phyloP scores from a whole-genome alignment of 2,888 invertebrate genomes.

The Scaptomyza reducta region DNA sequence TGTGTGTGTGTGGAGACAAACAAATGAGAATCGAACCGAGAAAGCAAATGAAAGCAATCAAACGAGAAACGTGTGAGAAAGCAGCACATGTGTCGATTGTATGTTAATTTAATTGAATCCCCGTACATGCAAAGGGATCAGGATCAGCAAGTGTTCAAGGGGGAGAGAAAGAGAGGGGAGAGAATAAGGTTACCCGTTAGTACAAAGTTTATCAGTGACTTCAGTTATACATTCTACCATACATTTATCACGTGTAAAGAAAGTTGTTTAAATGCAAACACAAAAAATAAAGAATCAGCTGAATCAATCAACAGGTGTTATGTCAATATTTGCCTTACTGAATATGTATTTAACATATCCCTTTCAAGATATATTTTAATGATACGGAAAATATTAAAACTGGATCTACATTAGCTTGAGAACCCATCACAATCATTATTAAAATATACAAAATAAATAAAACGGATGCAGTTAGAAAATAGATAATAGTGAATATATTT shows the following conservation, averaged over 20 bases:
- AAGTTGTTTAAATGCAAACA: not conserved
- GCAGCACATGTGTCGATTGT: conserved; percentile 30
- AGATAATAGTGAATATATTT: conserved; percentile 47
- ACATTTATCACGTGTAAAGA: not conserved
- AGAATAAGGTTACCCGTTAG: conserved; percentile 54
- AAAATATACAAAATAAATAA: conserved; percentile 30
- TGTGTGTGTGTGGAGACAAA: conserved; percentile 35
- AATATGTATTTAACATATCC: not conserved
- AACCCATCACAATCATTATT: conserved; percentile 25
- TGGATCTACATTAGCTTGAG: conserved; percentile 1
- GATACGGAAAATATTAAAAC: not conserved
- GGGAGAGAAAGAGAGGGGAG: conserved; percentile 17
- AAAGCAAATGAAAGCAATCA: conserved; percentile 68
- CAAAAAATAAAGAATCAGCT: not conserved
- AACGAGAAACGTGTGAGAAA: conserved; percentile 42
- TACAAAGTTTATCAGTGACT: conserved; percentile 9
- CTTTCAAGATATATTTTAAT: too few relatives aligned
- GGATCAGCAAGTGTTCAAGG: conserved; percentile 4
- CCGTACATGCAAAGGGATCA: conserved; percentile 28
- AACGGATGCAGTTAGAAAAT: conserved; percentile 49
- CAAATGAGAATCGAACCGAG: conserved; percentile 54
- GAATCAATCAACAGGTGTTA: not conserved
- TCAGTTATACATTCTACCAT: not conserved
- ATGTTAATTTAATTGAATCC: conserved; percentile 20
- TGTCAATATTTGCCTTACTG: not conserved